Conservation (phyloP, 2,888 invertebrate species). For the Nezara viridula region DNA sequence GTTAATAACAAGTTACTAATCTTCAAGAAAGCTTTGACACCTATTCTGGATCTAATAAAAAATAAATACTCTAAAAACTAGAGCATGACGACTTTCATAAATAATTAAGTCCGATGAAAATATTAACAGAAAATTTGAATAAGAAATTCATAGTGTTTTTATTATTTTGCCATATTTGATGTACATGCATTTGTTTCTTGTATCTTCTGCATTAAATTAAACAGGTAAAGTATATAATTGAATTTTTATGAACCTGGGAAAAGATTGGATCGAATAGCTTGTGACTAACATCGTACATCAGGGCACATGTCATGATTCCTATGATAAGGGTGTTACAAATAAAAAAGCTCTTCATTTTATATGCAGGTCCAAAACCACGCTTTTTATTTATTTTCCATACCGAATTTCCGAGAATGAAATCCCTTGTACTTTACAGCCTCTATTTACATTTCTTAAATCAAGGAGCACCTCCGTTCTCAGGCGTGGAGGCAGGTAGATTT, state of each 20-base stretch:
- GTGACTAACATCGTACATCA: not conserved
- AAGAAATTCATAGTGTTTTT: too few species aligned
- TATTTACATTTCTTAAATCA: constrained; percentile 46
- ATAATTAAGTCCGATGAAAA: too few species aligned
- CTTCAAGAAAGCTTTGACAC: too few species aligned
- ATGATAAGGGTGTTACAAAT: not conserved
- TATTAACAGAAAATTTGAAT: too few species aligned
- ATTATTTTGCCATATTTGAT: too few species aligned
- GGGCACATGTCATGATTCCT: not conserved
- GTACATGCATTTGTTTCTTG: too few species aligned
- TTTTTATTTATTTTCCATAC: not conserved
- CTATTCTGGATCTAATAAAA: too few species aligned
- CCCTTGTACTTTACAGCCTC: constrained; percentile 1
- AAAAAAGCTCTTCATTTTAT: not conserved
- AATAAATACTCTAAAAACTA: too few species aligned
- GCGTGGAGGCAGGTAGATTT: constrained; percentile 17
- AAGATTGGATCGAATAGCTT: not conserved
- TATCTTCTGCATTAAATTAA: too few species aligned
- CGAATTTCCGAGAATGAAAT: constrained; percentile 3
- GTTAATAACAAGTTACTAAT: too few species aligned
- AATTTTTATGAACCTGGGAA: not conserved
- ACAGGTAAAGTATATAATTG: too few species aligned
- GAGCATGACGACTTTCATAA: too few species aligned
- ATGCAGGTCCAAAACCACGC: not conserved
- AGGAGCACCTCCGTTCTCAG: not conserved